Conservation (phyloP, 2,888 invertebrate species). For the Taphrorychus bicolor region DNA sequence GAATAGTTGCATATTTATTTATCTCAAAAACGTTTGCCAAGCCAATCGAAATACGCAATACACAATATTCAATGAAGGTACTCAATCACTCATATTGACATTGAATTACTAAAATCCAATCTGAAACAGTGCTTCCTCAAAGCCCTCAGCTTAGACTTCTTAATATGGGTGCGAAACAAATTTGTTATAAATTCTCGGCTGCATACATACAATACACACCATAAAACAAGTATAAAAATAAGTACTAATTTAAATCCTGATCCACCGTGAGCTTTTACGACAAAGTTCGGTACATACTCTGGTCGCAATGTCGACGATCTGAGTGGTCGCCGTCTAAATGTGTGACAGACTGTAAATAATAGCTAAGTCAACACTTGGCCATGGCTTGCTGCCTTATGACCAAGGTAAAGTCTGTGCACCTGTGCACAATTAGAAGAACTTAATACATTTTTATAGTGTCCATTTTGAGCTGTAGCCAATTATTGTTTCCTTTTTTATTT, state of each 20-base stretch:
- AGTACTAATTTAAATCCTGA: slow-evolving; percentile 11
- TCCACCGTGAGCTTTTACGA: slow-evolving; percentile 18
- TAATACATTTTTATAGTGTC: slow-evolving; percentile 17
- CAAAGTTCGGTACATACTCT: slow-evolving; percentile 12
- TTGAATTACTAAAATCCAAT: too few relatives aligned
- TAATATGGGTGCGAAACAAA: too few relatives aligned
- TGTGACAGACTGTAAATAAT: slow-evolving; percentile 37
- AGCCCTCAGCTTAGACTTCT: too few relatives aligned
- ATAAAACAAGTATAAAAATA: slow-evolving; percentile 1
- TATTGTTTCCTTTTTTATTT: slow-evolving; percentile 10
- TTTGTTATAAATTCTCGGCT: not conserved
- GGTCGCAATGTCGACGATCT: slow-evolving; percentile 23
- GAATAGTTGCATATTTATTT: too few relatives aligned
- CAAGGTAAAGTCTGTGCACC: slow-evolving; percentile 32
- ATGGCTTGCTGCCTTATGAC: slow-evolving; percentile 34
- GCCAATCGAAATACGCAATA: too few relatives aligned
- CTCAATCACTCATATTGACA: too few relatives aligned
- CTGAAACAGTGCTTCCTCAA: too few relatives aligned
- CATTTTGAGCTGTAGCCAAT: slow-evolving; percentile 7
- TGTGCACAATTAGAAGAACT: slow-evolving; percentile 28
- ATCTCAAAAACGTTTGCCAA: too few relatives aligned
- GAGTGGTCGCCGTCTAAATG: slow-evolving; percentile 29
- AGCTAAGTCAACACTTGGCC: slow-evolving; percentile 31
- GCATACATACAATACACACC: too few relatives aligned
- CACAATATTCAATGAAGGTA: too few relatives aligned